Base-by-base conservation (phyloP, 1,140 invertebrate genomes). In the Hyposmocoma kahamanoa region DNA sequence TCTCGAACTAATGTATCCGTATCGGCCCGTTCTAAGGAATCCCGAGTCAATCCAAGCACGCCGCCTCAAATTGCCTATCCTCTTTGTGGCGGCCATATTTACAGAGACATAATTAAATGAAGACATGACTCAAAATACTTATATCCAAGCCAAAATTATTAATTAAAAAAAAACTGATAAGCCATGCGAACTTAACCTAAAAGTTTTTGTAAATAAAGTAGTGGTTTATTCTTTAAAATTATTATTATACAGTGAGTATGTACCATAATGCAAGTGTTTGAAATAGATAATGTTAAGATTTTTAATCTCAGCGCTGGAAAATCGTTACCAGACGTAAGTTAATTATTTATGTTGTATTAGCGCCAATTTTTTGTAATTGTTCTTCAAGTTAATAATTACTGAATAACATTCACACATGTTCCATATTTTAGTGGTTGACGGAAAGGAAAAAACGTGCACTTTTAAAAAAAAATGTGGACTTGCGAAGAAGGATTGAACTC, bases 271-370 rank as follows among this genome's bases (percentile, higher is more conserved):
- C 92, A 94, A 72, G 92, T 95, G 30, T 92, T 92, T 34, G 92
- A 93, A 81, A 90, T 93, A 22, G 99, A 99, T 88, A 94, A 98
- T 88, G 91, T 99, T 2, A 99, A 99, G 89, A 98, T 99, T 47
- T 99, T 99, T 77, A 99, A 99, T 88, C 87, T 99, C 18, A 98
- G 96, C 84, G 93, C 94, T 55, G 97, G 97, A 54, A 99, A 98
- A 88, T 96, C 96, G 22, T 86, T 99, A 53, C 98, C 98, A 47
- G 97, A 99, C 81, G 96, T 98, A 91, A 91, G 90, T 90, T 58
- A 22, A 45, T 18, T 48, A 52, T 26, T 49, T 18, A 46, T 47
- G 34, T 30, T 36, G 13, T 26, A 39, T 36, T 15, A 36, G 18
- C 15, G 1, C 3, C 2, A 8, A 2, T 36, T 17, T 36, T 36